Evolutionary conservation across 2,888 invertebrate genomes (phyloP).

Genomic region (Papilio gigon): DNA sequence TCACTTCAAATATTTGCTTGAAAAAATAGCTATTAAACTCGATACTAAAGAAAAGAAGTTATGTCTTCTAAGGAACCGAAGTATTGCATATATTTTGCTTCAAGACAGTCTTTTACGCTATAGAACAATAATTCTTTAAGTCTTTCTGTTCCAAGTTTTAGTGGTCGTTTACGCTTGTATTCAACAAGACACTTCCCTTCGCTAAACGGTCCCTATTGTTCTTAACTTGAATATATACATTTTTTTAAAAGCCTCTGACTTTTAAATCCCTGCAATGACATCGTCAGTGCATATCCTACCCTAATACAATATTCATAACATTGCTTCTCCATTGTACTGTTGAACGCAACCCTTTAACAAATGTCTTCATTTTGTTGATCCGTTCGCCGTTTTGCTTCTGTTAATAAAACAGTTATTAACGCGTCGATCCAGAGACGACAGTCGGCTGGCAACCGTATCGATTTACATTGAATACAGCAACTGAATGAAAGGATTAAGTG

Average conservation of each 20-base stretch:
- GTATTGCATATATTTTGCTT: neutral
- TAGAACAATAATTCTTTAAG: neutral
- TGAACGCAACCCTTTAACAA: slow-evolving; percentile 47
- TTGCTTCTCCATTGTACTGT: slow-evolving; percentile 28
- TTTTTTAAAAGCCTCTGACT: slow-evolving; percentile 65
- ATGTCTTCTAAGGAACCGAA: neutral
- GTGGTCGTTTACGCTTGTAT: slow-evolving; percentile 42
- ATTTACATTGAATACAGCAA: slow-evolving; percentile 49
- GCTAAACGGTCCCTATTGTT: slow-evolving; percentile 65
- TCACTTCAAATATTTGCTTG: neutral
- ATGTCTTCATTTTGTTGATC: slow-evolving; percentile 50
- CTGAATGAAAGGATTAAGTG: slow-evolving; percentile 72
- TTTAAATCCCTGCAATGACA: slow-evolving; percentile 56
- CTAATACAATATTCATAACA: slow-evolving; percentile 38
- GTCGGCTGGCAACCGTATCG: slow-evolving; percentile 48
- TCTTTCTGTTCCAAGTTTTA: slow-evolving; percentile 44
- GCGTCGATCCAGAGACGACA: slow-evolving; percentile 44
- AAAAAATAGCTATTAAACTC: neutral
- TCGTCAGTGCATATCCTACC: slow-evolving; percentile 2
- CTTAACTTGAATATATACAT: slow-evolving; percentile 66
- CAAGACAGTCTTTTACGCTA: neutral
- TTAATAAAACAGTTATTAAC: slow-evolving; percentile 41
- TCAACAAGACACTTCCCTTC: slow-evolving; percentile 68
- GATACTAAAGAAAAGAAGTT: neutral
- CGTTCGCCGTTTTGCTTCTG: slow-evolving; percentile 39